Evolutionary conservation across 1,140 invertebrate genomes (phyloP).

Genomic region (Trypoxylus dichotomus): DNA sequence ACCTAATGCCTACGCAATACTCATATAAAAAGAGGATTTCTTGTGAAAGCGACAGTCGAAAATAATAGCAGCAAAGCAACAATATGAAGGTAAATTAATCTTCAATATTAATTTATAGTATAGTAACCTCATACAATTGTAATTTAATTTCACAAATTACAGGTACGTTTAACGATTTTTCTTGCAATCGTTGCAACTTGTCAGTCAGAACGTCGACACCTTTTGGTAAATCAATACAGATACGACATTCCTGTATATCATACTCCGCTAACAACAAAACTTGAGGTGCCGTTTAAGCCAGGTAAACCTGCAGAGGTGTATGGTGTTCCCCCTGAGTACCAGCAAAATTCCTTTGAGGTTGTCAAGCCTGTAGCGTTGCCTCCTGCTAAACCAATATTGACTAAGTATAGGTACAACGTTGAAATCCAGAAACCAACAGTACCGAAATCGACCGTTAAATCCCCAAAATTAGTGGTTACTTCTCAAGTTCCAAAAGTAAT

Average conservation of each 20-base stretch:
- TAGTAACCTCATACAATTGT: too few relatives aligned
- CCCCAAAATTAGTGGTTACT: not conserved
- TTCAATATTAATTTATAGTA: too few relatives aligned
- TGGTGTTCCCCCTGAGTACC: not conserved
- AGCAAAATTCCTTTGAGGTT: not conserved
- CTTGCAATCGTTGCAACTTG: not conserved
- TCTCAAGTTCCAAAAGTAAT: too few relatives aligned
- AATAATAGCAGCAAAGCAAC: not conserved
- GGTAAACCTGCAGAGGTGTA: not conserved
- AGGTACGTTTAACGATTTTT: not conserved
- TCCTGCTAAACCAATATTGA: not conserved
- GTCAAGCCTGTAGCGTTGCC: not conserved
- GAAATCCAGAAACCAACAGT: not conserved
- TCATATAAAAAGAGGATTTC: not conserved
- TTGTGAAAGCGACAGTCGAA: not conserved
- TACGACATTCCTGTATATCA: not conserved
- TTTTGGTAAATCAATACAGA: not conserved
- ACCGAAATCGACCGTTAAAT: not conserved
- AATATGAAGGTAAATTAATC: slow-evolving; percentile 7
- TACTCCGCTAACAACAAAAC: not conserved
- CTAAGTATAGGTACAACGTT: not conserved
- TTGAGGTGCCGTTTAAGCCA: not conserved
- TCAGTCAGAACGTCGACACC: not conserved
- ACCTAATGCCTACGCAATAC: not conserved
- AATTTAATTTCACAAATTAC: not conserved